Conservation (phyloP, 2,888 invertebrate species). For the Metellina segmentata region DNA sequence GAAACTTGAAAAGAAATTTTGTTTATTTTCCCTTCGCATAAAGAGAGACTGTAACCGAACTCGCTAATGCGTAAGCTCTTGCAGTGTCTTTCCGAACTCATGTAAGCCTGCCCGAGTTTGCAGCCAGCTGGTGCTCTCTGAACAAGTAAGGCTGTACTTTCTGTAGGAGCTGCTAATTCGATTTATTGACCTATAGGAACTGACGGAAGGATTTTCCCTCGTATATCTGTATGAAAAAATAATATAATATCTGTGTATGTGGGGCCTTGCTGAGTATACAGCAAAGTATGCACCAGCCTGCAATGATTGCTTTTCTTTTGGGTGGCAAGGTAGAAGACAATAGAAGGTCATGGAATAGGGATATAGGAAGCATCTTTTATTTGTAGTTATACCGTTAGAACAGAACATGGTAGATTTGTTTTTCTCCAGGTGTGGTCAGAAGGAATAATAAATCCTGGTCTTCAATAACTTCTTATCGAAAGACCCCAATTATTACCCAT, state of each 20-base stretch:
- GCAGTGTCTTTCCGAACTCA: background rate
- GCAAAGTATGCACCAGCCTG: slow-evolving; percentile 32
- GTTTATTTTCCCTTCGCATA: slow-evolving; percentile 49
- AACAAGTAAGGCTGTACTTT: slow-evolving; percentile 40
- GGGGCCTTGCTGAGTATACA: slow-evolving; percentile 12
- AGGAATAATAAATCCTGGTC: no score
- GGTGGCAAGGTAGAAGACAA: background rate
- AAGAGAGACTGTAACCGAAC: slow-evolving; percentile 21
- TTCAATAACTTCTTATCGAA: no score
- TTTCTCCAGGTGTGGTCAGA: background rate
- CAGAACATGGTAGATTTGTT: background rate
- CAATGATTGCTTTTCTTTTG: slow-evolving; percentile 11
- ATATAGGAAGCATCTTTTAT: background rate
- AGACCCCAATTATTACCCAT: no score
- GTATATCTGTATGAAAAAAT: slow-evolving; percentile 48
- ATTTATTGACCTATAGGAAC: slow-evolving; percentile 47
- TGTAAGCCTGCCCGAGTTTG: slow-evolving; percentile 42
- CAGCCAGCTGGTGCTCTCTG: slow-evolving; percentile 57
- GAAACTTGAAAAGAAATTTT: slow-evolving; percentile 53
- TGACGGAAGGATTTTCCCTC: background rate
- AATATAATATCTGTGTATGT: slow-evolving; percentile 31
- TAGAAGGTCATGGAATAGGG: slow-evolving; percentile 10
- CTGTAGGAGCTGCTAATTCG: slow-evolving; percentile 52
- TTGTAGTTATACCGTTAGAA: background rate
- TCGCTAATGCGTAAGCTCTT: slow-evolving; percentile 49